Base-by-base conservation (phyloP, 2,113 vertebrate genomes). In the Erinaceus europaeus region DNA sequence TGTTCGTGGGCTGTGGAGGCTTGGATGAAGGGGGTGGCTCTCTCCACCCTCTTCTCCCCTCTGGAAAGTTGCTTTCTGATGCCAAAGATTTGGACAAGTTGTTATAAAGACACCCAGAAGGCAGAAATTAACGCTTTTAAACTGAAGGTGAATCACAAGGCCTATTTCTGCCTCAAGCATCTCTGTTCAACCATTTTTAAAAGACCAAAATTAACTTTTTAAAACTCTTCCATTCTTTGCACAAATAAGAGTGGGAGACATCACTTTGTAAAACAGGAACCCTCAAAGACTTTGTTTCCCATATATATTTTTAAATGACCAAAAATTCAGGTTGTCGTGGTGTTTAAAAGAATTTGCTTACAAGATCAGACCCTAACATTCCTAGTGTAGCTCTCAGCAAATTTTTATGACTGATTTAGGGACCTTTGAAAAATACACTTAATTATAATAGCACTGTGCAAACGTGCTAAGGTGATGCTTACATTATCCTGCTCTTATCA, bases 391-490 rank as follows among this genome's bases (percentile, higher is more conserved):
- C 48, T 88, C 82, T 2, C 0, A 82, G 71, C 88, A 94, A 59
- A 87, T 84, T 91, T 86, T 86, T 86, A 67, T 91, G 77, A 75
- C 73, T n/a, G 25, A 55, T 12, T 59, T 83, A 90, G 55, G 95
- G 86, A 89, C 34, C 64, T 93, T 65, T 85, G 73, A 88, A 90
- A 89, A 34, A 40, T 59, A 76, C 38, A 61, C 40, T 82, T 95
- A 88, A 94, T 81, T 2, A 81, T 71, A 89, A 84, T 79, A 93
- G 81, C 74, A 78, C 84, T 67, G 87, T 95, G 88, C 95, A 91
- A 50, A 81, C 79, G 80, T n/a, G 14, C 25, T 38, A 72, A 52
- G 61, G 46, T 84, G 72, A 62, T 91, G 90, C 92, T 94, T 81
- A 65, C 44, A 72, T n/a, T 67, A 68, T 21, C 68, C 74, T 42